Evolutionary conservation across 1,140 invertebrate species (phyloP), one percentile per base, ranked within the genome.

Genomic region (Proales similis): DNA sequence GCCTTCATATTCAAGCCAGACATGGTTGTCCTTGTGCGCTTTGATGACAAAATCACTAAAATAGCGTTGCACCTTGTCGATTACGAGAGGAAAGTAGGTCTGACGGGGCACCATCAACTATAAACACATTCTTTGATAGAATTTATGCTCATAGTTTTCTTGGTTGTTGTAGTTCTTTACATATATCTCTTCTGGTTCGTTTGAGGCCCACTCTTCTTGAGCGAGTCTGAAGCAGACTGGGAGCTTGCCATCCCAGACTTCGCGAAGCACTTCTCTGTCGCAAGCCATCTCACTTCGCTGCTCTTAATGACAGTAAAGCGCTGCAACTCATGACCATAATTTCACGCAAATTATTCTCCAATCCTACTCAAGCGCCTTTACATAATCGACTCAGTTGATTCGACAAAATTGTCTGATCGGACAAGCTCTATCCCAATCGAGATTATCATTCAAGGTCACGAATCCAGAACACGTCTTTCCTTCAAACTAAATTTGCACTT

Each of bases 1-100:
- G 17, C 88, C 88, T 78, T 92, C 88, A 71, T 82, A 92, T 69
- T 96, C 90, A 36, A 97, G 77, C 92, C 92, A 97, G 81, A 95
- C 87, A 73, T 94, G 81, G 72, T 86, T 83, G 65, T 90, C 86
- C 11, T 46, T 61, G 19, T 46, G 45, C 9, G 57, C 17, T 70
- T 83, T 83, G 47, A 84, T 82, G 70, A 92, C 81, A 71, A 84
- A 86, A 64, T 85, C 81, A 61, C 84, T 77, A 75, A 94, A 93
- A 78, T 94, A 87, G 74, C 90, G 89, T 67, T 85, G 82, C 63
- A 92, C 88, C 83, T 95, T 96, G 71, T 95, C 91, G 36, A 88
- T 88, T 47, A 93, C 88, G 57, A 97, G 78, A 47, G 92, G 90
- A 78, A 98, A 90, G 77, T 97, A 98, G 74, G 86, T 90, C 64